These are phyloP conservation scores for Trachemys scripta DNA, from an alignment of 2,113 vertebrate species.

Conservation along the genomic window DNA sequence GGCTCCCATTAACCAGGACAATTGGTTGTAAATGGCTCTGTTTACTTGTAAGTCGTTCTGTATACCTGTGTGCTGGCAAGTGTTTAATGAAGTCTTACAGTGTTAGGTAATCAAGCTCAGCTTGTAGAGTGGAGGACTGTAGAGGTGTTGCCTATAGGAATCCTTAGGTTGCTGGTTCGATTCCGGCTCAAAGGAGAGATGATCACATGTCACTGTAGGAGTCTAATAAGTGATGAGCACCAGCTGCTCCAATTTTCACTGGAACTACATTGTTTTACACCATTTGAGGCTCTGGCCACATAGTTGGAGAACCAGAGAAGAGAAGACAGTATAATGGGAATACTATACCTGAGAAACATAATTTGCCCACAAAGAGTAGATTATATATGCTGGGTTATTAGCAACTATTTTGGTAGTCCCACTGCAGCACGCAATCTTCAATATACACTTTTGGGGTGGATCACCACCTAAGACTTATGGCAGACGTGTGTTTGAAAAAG, in stretches of 20 bases:
- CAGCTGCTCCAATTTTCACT: not conserved
- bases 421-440: not conserved
- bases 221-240: not conserved
- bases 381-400: not conserved
- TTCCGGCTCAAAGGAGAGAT: slow-evolving; percentile 87
- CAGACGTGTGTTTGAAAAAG: not conserved
- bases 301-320: not conserved
- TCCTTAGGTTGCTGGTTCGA: slow-evolving; percentile 94
- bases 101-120: slow-evolving; percentile 75
- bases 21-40: no score
- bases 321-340: not conserved
- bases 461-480: not conserved
- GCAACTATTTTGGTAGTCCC: not conserved
- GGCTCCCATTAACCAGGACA: no score
- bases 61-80: no score
- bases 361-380: not conserved
- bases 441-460: not conserved
- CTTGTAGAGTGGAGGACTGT: slow-evolving; percentile 90
- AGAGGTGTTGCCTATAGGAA: not conserved
- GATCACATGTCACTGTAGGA: accelerated
- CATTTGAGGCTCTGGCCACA: not conserved
- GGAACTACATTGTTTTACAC: not conserved
- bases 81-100: no score
- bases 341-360: not conserved
- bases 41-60: no score